Conservation (phyloP, 2,113 vertebrate genomes). For the Pedionomus torquatus region DNA sequence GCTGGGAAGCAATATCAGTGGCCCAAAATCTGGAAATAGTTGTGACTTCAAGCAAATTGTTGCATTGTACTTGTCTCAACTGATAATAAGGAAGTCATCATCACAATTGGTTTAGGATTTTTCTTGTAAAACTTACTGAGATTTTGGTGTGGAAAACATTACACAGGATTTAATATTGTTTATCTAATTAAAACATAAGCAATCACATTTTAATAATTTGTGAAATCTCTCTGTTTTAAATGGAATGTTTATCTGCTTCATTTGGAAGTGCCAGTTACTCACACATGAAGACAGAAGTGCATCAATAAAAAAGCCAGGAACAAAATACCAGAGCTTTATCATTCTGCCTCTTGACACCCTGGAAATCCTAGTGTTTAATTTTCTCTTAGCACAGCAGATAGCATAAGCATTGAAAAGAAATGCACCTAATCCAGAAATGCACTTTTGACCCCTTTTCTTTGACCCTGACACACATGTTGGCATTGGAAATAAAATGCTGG, state of each 20-base stretch:
- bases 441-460: not conserved
- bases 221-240: not conserved
- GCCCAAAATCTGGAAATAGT: not conserved
- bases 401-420: not conserved
- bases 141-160: not conserved
- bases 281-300: not conserved
- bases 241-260: not conserved
- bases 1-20: not conserved
- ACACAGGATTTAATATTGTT: not conserved
- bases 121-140: not conserved
- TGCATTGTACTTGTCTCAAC: not conserved
- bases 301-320: not conserved
- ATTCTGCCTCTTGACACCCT: not conserved
- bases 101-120: not conserved
- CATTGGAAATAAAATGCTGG: not conserved
- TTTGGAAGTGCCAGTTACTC: not conserved
- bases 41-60: not conserved
- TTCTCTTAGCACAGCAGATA: not conserved
- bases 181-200: not conserved
- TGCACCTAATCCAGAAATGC: not conserved
- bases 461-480: not conserved
- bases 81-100: not conserved
- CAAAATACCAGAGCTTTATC: not conserved
- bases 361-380: not conserved
- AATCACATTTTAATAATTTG: not conserved